Percentiles rank a stretch among this genome's conserved stretches.
phyloP scores from a whole-genome alignment of 2,888 invertebrate species.

The Drosophila merina region DNA sequence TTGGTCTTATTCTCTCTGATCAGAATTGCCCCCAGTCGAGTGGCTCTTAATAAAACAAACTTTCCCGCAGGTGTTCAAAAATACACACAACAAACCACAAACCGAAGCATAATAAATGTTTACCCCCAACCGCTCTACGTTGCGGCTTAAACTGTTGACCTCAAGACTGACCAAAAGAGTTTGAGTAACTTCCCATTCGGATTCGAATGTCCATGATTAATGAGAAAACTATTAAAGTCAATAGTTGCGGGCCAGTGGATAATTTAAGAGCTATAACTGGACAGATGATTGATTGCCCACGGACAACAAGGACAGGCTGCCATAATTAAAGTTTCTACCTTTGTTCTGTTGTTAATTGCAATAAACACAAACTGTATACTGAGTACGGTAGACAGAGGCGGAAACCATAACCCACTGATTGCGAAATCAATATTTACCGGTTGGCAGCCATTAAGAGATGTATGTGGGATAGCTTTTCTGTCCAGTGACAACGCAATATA shows the following conservation, averaged over 20 bases:
- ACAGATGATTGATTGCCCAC: constrained; percentile 38
- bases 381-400: background rate
- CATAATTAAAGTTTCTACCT: constrained; percentile 23
- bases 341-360: constrained; percentile 58
- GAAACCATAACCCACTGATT: constrained; percentile 54
- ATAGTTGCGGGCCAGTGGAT: constrained; percentile 32
- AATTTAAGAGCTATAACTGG: constrained; percentile 32
- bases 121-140: background rate
- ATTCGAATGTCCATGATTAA: constrained; percentile 33
- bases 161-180: constrained; percentile 10
- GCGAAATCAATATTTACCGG: constrained; percentile 72
- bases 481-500: constrained; percentile 61
- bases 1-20: background rate
- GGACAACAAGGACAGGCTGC: background rate
- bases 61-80: constrained; percentile 30
- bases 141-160: constrained; percentile 15
- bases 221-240: constrained; percentile 44
- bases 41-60: background rate
- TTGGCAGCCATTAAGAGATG: constrained; percentile 7
- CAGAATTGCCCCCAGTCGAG: background rate
- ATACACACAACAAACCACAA: constrained; percentile 23
- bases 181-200: constrained; percentile 3
- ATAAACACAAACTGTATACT: constrained; percentile 37
- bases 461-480: constrained; percentile 14
- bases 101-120: constrained; percentile 26